Evolutionary conservation across 2,888 invertebrate genomes (phyloP), one percentile per base, ranked within the genome.

Genomic region (Zelleria hepariella): DNA sequence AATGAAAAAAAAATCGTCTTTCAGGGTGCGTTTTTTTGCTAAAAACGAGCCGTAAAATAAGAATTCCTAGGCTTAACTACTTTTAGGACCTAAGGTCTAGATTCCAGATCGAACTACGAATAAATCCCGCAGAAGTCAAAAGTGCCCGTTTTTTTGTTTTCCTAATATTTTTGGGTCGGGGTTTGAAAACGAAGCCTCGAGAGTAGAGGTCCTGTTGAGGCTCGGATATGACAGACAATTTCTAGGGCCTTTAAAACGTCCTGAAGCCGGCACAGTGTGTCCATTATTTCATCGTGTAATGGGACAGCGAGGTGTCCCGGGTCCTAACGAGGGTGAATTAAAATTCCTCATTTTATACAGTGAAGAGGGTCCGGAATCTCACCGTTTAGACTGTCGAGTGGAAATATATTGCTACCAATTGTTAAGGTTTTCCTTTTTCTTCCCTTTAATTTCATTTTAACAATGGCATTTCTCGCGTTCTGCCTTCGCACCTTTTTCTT

Each of bases 251-350:
- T 10, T 10, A 42, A 42, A 42, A 42, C 32, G 32, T 42, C 32
- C 32, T 42, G 32, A 5, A 42, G 10, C 32, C 32, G 32, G 15
- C 15, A 42, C 32, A 42, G 10, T 42, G 32, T 42, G 32, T 42
- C 32, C 32, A 42, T 42, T 42, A 42, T 10, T 42, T 42, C 32
- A 15, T 2, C 32, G 32, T 42, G 32, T 42, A 42, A 42, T 42
- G 32, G 32, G 60, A 56, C 57, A 57, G 62, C 60, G 56, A 60
- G 61, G 65, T 63, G 62, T 64, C 67, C 65, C 66, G 32, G 32
- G 62, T 62, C 70, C 75, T 81, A 82, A 83, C 83, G 75, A 83
- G 80, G 77, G 74, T 77, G 76, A 78, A 84, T 83, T 82, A 83
- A 83, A 83, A 83, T 83, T 84, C 83, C 77, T 75, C 32, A 20